Evolutionary conservation across 2,113 vertebrate species (phyloP), one percentile per base, ranked within the genome.

Genomic region (Colinus virginianus): DNA sequence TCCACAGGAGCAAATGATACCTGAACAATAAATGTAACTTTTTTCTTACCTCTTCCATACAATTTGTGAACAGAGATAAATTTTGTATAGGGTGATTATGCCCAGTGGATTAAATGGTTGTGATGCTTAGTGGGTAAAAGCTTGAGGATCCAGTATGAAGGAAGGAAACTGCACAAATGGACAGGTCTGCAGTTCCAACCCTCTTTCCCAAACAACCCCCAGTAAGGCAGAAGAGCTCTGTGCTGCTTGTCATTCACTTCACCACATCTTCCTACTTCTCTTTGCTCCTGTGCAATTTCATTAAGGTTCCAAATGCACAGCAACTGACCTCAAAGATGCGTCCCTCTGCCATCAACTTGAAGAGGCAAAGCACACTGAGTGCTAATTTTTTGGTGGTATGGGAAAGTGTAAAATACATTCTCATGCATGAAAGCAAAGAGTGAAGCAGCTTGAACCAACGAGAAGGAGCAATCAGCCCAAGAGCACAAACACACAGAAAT

Each of bases 401-500:
- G 55, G 59, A 38, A 77, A 61, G 53, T 46, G 76, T 30, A 53
- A 77, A 84, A 83, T 45, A 12, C 4, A 28, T 55, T 51, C 53
- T 67, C 48, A 30, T 48, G 61, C 82, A 42, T 88, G 79, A 75
- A 95, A 69, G 16, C 76, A 78, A 66, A 64, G 88, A 70, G 51
- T 74, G 34, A 78, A 89, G 82, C 0, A 62, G 40, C 46, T 93
- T 96, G 93, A 93, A 97, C 97, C 97, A 97, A 97, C 94, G 90
- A 97, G 97, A 97, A 12, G 55, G 96, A 97, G 95, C 87, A 95
- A 94, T 40, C 88, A 91, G 84, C 74, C 88, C 80, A 87, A 84
- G 94, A 94, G 97, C 71, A 96, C 86, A 96, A 91, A 95, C 89
- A 94, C 67, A 66, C 71, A 97, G 94, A 96, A 94, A 88, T 87